Evolutionary conservation across 1,140 invertebrate genomes (phyloP), one percentile per base, ranked within the genome.

Genomic region (Drosophila nigromelanica): DNA sequence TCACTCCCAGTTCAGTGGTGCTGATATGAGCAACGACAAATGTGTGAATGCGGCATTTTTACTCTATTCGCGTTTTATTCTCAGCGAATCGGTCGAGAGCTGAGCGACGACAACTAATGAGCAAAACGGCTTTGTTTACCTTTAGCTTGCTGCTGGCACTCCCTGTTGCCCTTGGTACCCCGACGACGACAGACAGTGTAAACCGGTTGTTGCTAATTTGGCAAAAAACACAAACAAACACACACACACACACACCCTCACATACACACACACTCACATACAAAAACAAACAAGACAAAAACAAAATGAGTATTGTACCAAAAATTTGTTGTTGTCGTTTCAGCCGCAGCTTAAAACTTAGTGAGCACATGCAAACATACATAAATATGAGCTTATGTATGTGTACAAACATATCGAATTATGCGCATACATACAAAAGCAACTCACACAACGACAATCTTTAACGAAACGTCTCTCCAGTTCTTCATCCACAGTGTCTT

Each of bases 151-250:
- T 54, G 14, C 14, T 39, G 10, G 3, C 33, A 18, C 52, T 37
- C 12, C 51, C 37, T n/a, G 30, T 50, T 56, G 47, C 63, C 76
- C 52, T 59, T 54, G 59, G 62, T 54, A 43, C 50, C 51, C 71
- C 47, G 51, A 42, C 61, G 51, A 42, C 61, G 52, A 54, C 77
- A 76, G 73, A 67, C 68, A 71, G 70, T 64, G 71, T 64, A 82
- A 86, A 86, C 82, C 75, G 79, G 82, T 86, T 89, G 56, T 82
- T 72, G 75, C 78, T 73, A 82, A 86, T 86, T 82, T 87, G 78
- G 78, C 83, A 72, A 78, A 87, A 82, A 82, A 63, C 62, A 60
- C 64, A 59, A 56, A 52, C 39, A 52, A 43, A 39, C 54, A 43
- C 2, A 82, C 61, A 68, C 45, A 1, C 5, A 35, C 8, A 76